Base-by-base conservation (phyloP, 2,888 invertebrate species). In the Xiphydria camelus region DNA sequence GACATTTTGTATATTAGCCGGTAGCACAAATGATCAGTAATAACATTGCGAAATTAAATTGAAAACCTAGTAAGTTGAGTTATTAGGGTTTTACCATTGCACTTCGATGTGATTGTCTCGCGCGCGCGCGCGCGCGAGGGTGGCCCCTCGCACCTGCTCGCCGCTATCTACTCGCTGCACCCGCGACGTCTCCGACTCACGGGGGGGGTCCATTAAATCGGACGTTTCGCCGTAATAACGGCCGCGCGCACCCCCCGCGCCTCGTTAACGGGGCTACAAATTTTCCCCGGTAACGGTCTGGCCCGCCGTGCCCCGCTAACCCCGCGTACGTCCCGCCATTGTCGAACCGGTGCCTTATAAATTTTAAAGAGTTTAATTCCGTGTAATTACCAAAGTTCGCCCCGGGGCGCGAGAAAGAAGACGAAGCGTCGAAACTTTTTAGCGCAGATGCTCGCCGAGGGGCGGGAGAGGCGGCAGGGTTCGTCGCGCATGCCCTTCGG, bases 361-460 rank as follows among this genome's bases (percentile, higher is more conserved):
- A 64, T 62, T 65, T 57, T 49, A 57, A 62, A 53, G 49, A 59
- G 58, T 64, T 61, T 60, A 67, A 66, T 66, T 57, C 53, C 47
- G 36, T 51, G 58, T 61, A 62, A 67, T 67, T 67, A 57, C 53
- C 51, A 49, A 66, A 65, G 64, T 66, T 66, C 41, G 7, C 39
- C 23, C 12, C 26, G 2, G 15, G 35, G 25, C 22, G 14, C 29
- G 39, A 22, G 40, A 38, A 22, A 41, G 41, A 44, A 45, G 37
- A 32, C 32, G 31, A 19, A 21, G 36, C 32, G 36, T 14, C 26
- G 10, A 5, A n/a, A 26, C 12, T 26, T 26, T 26, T 26, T 26
- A 26, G 14, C 26, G 10, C 26, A 10, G 26, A 10, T 26, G 26
- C 26, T 14, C 2, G 26, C 5, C 26, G 3, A 26, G n/a, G n/a